Evolutionary conservation across 2,888 invertebrate species (phyloP).

Genomic region (Tolmerus cingulatus): DNA sequence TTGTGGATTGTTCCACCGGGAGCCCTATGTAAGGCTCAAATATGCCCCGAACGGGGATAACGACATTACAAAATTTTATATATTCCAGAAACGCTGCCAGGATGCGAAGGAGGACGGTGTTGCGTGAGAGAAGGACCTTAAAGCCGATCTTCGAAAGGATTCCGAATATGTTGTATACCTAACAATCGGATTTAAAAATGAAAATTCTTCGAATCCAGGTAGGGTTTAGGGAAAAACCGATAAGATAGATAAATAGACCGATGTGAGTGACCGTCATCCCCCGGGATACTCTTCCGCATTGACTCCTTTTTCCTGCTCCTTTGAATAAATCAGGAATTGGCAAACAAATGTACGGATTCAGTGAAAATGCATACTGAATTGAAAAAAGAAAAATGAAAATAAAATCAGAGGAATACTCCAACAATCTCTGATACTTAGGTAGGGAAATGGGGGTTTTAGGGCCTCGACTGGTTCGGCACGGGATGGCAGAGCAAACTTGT

Average conservation of each 20-base stretch:
- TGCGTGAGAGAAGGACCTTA: not conserved
- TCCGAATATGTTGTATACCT: not conserved
- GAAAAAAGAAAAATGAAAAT: not conserved
- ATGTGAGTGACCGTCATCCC: not conserved
- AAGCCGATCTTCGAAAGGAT: not conserved
- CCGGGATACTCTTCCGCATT: not conserved
- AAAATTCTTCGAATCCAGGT: not conserved
- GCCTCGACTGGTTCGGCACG: not conserved
- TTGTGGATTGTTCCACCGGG: slow-evolving; percentile 42
- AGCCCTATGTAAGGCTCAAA: not conserved
- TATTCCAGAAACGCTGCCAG: not conserved
- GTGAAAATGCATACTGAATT: not conserved
- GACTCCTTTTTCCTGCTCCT: not conserved
- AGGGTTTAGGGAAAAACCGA: not conserved
- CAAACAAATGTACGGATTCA: not conserved
- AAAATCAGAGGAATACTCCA: not conserved
- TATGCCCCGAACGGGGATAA: not conserved
- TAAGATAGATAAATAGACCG: not conserved
- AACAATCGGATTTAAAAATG: not conserved
- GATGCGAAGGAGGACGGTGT: not conserved
- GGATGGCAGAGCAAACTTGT: not conserved
- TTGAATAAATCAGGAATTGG: not conserved
- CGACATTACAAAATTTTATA: not conserved
- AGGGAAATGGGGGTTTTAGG: not conserved
- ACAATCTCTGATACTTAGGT: not conserved